phyloP scores from a whole-genome alignment of 2,113 vertebrate genomes.

The Ageneiosus marmoratus region DNA sequence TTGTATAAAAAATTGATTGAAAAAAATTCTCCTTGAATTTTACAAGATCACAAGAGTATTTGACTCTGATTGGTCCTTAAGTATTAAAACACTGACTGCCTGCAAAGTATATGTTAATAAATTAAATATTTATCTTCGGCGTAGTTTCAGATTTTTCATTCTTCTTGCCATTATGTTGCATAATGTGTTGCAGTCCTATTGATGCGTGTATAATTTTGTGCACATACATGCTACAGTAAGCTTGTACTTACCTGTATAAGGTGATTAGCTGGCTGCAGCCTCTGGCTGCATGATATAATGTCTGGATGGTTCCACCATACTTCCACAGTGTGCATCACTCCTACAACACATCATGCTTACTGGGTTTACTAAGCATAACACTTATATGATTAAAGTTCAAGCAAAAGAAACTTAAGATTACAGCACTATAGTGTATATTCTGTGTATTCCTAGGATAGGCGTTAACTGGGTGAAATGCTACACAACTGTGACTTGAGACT shows the following conservation, averaged over 20 bases:
- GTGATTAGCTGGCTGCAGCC: slow-evolving; percentile 87
- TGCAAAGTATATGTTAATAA: background rate
- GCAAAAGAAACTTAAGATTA: background rate
- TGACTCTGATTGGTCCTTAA: too few relatives aligned
- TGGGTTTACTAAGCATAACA: background rate
- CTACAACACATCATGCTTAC: slow-evolving; percentile 58
- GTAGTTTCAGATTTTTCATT: background rate
- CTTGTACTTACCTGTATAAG: slow-evolving; percentile 25
- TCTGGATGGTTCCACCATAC: slow-evolving; percentile 81
- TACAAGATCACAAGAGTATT: too few relatives aligned
- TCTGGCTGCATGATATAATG: slow-evolving; percentile 83
- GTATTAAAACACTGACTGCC: background rate
- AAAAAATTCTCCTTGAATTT: too few relatives aligned
- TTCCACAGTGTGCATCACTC: slow-evolving; percentile 83
- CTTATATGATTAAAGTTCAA: background rate
- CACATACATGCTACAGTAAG: background rate
- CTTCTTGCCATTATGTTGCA: background rate
- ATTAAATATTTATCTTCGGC: background rate
- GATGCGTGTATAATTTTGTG: background rate
- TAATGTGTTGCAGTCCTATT: background rate
- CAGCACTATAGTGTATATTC: background rate
- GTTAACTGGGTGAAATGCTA: background rate
- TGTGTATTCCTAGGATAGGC: background rate
- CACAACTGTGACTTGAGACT: too few relatives aligned
- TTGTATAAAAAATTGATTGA: too few relatives aligned